A percentile compares a stretch with the other conserved stretches of the same genome.
phyloP scores from a whole-genome alignment of 1,140 invertebrate species.

The Bombus affinis region DNA sequence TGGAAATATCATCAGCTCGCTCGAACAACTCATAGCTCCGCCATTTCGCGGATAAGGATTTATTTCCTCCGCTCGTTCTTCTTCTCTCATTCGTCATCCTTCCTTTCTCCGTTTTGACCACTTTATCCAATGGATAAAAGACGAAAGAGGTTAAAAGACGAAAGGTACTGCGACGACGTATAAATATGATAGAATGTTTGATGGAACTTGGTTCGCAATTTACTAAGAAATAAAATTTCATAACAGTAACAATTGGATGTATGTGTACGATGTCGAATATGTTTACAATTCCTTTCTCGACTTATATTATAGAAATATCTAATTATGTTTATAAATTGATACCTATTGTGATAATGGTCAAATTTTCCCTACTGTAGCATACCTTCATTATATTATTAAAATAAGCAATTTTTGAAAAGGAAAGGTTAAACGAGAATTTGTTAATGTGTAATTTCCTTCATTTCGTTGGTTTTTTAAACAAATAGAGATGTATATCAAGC shows the following conservation, averaged over 20 bases:
- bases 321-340: not conserved
- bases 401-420: not conserved
- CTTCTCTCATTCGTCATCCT: not conserved
- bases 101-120: not conserved
- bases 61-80: not conserved
- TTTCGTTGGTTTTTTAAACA: not conserved
- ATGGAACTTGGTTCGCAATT: not conserved
- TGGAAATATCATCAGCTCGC: constrained; percentile 25
- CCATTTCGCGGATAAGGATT: constrained; percentile 19
- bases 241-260: not conserved
- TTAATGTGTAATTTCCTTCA: not conserved
- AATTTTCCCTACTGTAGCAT: not conserved
- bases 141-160: not conserved
- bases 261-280: not conserved
- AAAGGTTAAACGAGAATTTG: not conserved
- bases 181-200: not conserved
- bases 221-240: not conserved
- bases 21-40: constrained; percentile 4
- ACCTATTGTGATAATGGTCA: not conserved
- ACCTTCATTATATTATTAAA: not conserved
- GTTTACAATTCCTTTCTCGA: not conserved
- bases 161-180: not conserved
- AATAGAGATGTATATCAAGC: not conserved
- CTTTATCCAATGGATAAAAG: not conserved
- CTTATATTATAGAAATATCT: not conserved